Base-by-base conservation (phyloP, 2,113 vertebrate species). In the Agapornis roseicollis region DNA sequence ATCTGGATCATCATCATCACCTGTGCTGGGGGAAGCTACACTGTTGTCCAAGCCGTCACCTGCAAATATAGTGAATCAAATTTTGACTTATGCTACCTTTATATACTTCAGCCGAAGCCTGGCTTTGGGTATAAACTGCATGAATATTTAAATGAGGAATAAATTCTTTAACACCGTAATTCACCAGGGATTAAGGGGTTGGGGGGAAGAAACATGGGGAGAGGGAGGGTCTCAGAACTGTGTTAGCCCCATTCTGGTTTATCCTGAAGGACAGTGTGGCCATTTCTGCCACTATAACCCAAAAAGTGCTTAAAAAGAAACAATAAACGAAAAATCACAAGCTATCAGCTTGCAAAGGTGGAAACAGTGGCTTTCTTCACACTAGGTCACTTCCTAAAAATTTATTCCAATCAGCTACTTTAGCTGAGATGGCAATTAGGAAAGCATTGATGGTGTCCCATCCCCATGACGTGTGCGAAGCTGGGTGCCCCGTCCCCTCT, bases 41-140 rank as follows among this genome's bases (percentile, higher is more conserved):
- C 99, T 99, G 99, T 99, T 99, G 98, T 99, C 99, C 99, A 99
- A 98, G 97, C 99, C 99, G 93, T 99, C 99, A 98, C 99, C 99
- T 99, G 98, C 98, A 98, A 98, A 99, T 98, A 98, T 98, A 99
- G 97, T 97, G 97, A 98, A 98, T 98, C 98, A 98, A 97, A 98
- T 98, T 98, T 98, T 98, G 98, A 98, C 98, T 98, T 98, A 98
- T 98, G 97, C 98, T 98, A 98, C 96, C 98, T 98, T 98, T 88
- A 98, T 93, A 98, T 94, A 96, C 94, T 98, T 98, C 96, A 97
- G 97, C 89, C 96, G 97, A 98, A 98, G 97, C 97, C 97, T 98
- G 97, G 97, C 97, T 98, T 97, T 97, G 97, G 98, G 97, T 97
- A 98, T 94, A 97, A 97, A 97, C 97, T 97, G 97, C 94, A 98